A percentile compares a stretch with the other conserved stretches of the same genome.
These are phyloP conservation scores for Dreissena polymorpha DNA, from an alignment of 1,140 invertebrate species.

Conservation along the genomic window DNA sequence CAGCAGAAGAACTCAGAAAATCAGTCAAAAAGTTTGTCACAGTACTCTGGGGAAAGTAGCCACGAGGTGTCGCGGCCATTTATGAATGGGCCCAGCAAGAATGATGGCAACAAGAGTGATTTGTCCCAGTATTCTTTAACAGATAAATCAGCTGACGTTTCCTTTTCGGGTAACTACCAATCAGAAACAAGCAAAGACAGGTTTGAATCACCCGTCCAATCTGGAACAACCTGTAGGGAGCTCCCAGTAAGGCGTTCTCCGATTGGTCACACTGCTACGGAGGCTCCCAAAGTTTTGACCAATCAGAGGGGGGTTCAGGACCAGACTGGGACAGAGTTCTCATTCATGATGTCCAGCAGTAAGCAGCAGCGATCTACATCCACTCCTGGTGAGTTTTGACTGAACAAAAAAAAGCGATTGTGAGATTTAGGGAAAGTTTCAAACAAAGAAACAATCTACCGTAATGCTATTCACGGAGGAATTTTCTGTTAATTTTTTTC, in stretches of 20 bases:
- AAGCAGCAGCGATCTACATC: slow-evolving; percentile 42
- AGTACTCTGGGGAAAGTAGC: slow-evolving; percentile 37
- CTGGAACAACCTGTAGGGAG: slow-evolving; percentile 34
- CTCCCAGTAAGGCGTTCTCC: slow-evolving; percentile 57
- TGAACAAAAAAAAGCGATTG: too few species aligned
- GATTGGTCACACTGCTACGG: slow-evolving; percentile 36
- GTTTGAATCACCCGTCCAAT: slow-evolving; percentile 41
- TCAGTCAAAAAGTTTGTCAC: slow-evolving; percentile 11
- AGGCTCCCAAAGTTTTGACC: slow-evolving; percentile 20
- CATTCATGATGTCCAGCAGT: slow-evolving; percentile 33
- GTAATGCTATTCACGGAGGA: too few species aligned
- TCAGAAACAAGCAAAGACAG: slow-evolving; percentile 9
- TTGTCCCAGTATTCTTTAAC: slow-evolving; percentile 56
- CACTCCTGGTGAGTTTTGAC: slow-evolving; percentile 27
- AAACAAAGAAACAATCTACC: too few species aligned
- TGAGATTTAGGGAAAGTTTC: too few species aligned
- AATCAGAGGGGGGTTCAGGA: slow-evolving; percentile 29
- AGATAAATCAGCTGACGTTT: slow-evolving; percentile 48
- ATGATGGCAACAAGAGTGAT: slow-evolving; percentile 24
- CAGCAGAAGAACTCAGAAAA: slow-evolving; percentile 19
- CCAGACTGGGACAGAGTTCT: slow-evolving; percentile 42
- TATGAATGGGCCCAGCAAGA: slow-evolving; percentile 16
- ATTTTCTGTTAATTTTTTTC: too few species aligned
- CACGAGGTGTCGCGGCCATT: slow-evolving; percentile 45
- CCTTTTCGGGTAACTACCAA: slow-evolving; percentile 37